Evolutionary conservation across 2,113 vertebrate genomes (phyloP).

Genomic region (Tachysurus fulvidraco): DNA sequence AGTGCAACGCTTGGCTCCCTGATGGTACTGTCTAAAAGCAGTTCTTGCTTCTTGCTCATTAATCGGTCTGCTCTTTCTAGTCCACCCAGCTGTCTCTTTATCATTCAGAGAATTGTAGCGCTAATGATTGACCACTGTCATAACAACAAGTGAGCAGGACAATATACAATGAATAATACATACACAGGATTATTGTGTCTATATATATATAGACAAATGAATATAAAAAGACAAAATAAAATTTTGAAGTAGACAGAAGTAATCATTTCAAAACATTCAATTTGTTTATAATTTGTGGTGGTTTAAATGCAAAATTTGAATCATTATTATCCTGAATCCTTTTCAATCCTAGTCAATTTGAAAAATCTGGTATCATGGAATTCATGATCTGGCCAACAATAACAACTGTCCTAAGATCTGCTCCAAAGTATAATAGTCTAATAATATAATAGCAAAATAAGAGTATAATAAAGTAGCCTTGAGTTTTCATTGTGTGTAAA

Average conservation of each 20-base stretch:
- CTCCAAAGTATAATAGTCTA: not conserved
- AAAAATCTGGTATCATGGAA: not conserved
- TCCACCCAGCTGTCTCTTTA: slow-evolving; percentile 19
- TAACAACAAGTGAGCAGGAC: not conserved
- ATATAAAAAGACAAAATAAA: too few relatives aligned
- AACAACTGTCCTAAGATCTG: not conserved
- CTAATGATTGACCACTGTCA: not conserved
- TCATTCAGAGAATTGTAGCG: not conserved
- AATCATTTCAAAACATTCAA: not conserved
- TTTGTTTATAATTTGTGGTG: not conserved
- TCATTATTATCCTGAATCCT: not conserved
- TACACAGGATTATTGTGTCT: not conserved
- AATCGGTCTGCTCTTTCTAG: slow-evolving; percentile 32
- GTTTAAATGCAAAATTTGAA: not conserved
- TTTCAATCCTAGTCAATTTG: not conserved
- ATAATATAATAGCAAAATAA: too few relatives aligned
- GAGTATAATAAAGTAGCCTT: too few relatives aligned
- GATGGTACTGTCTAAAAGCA: slow-evolving; percentile 33
- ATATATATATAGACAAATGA: too few relatives aligned
- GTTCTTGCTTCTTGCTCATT: slow-evolving; percentile 26
- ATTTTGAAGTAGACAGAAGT: not conserved
- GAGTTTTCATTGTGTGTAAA: not conserved
- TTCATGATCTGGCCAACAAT: not conserved
- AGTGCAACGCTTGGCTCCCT: slow-evolving; percentile 29
- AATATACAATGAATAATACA: not conserved